Base-by-base conservation (phyloP, 2,113 vertebrate species). In the Capreolus pygargus region DNA sequence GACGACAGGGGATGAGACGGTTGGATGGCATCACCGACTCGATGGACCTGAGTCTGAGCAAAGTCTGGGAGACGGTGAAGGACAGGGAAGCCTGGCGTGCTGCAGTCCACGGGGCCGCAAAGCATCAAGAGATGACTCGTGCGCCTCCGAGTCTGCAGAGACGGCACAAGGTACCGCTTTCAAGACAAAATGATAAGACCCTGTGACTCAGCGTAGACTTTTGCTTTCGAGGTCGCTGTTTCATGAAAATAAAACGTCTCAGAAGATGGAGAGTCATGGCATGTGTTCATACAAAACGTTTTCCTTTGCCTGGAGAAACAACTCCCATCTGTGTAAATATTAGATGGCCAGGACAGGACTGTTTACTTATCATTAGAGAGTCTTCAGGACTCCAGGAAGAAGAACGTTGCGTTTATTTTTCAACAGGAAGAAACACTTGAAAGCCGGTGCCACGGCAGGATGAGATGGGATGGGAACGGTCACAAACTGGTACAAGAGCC, bases 401-500 rank as follows among this genome's bases (percentile, higher is more conserved):
- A 1, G 85, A 60, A 86, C 5, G 54, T 58, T 2, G 2, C 0
- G 91, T 55, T 52, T 74, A 30, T 76, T 91, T 55, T 95, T 84
- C 58, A 89, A 67, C 58, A 15, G 11, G 5, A 47, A 45, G 60
- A 79, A 76, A 27, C 27, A 23, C 1, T 54, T 50, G 19, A 54
- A 39, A 47, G 45, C 78, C 39, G 21, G 85, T 28, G 12, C 1
- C n/a, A 54, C 0, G 9, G 5, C 85, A 47, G 89, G 36, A 6
- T 10, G 45, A 58, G 91, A 91, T 10, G 14, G 0, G 36, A 8
- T 0, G 7, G 43, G 33, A 52, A 1, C 0, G 21, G 33, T 6
- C 5, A 12, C 7, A 1, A 21, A 25, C 1, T 2, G n/a, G 52
- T 0, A 19, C 6, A 5, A 2, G 0, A 12, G 13, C 50, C 43